phyloP scores from a whole-genome alignment of 2,113 vertebrate species.

The Prunella fulvescens region DNA sequence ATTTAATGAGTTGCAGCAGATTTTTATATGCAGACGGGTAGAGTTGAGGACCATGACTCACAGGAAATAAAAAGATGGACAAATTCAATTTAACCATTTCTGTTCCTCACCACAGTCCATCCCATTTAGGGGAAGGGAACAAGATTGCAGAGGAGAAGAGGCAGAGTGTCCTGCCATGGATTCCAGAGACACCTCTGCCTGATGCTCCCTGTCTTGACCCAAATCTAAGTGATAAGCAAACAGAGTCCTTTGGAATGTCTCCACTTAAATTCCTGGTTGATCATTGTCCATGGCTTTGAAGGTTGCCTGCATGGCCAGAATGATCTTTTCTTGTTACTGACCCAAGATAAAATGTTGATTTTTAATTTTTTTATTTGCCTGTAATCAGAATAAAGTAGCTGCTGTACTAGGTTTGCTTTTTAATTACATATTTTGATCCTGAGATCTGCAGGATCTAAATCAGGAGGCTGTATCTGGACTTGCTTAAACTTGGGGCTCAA shows the following conservation, averaged over 20 bases:
- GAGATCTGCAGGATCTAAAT: background rate
- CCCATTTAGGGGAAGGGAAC: background rate
- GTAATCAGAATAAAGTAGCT: background rate
- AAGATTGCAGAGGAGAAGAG: background rate
- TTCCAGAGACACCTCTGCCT: background rate
- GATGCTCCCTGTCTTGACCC: background rate
- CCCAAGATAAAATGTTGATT: background rate
- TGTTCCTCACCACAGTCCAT: background rate
- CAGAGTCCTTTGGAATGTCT: background rate
- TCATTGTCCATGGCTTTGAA: background rate
- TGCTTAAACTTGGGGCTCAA: background rate
- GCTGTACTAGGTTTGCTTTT: background rate
- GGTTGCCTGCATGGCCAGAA: background rate
- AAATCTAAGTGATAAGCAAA: background rate
- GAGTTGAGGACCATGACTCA: constrained; percentile 15
- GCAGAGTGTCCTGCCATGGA: background rate
- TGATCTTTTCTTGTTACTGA: background rate
- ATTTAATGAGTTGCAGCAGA: background rate
- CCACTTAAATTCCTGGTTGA: background rate
- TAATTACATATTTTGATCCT: background rate
- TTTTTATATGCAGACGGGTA: background rate
- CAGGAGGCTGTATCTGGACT: background rate
- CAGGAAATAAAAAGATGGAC: background rate
- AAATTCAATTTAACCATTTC: background rate
- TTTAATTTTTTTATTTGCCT: background rate